Percentiles rank a stretch among this genome's conserved stretches.
Conservation (phyloP, 2,797 vertebrate genomes). For the Sphenodon punctatus region DNA sequence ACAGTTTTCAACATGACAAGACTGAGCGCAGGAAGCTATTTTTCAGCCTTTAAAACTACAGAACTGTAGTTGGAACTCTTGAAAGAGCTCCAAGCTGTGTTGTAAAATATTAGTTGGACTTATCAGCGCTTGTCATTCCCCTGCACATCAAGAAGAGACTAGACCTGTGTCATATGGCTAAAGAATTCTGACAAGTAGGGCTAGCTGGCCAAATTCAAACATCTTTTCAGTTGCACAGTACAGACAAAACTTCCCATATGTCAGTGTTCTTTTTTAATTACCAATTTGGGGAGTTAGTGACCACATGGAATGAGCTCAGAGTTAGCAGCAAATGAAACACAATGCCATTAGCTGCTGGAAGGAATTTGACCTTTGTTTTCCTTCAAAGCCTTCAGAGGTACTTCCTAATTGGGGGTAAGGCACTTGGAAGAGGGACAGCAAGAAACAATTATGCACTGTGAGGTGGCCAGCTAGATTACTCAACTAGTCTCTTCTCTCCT, state of each 20-base stretch:
- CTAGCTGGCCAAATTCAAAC: constrained; percentile 19
- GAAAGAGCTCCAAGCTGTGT: too few species aligned
- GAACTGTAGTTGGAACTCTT: too few species aligned
- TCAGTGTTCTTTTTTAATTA: constrained; percentile 26
- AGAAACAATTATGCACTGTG: constrained; percentile 34
- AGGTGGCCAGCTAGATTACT: neutral
- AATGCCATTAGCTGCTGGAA: too few species aligned
- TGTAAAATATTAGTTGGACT: too few species aligned
- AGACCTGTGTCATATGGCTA: too few species aligned
- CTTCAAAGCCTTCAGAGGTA: neutral
- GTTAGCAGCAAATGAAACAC: too few species aligned
- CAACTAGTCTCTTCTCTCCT: neutral
- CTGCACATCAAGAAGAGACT: neutral
- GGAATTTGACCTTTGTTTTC: too few species aligned
- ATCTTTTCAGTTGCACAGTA: neutral
- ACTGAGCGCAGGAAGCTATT: too few species aligned
- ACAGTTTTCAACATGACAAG: too few species aligned
- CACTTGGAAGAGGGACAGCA: neutral
- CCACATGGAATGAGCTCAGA: neutral
- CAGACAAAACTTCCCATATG: neutral
- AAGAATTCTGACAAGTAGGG: neutral
- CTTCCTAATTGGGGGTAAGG: constrained; percentile 25
- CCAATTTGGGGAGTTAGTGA: neutral
- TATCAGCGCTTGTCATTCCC: neutral
- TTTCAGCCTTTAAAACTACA: too few species aligned